A percentile compares a stretch with the other conserved stretches of the same genome.
phyloP scores from a whole-genome alignment of 2,113 vertebrate species.

The Onychorhynchus coronatus region DNA sequence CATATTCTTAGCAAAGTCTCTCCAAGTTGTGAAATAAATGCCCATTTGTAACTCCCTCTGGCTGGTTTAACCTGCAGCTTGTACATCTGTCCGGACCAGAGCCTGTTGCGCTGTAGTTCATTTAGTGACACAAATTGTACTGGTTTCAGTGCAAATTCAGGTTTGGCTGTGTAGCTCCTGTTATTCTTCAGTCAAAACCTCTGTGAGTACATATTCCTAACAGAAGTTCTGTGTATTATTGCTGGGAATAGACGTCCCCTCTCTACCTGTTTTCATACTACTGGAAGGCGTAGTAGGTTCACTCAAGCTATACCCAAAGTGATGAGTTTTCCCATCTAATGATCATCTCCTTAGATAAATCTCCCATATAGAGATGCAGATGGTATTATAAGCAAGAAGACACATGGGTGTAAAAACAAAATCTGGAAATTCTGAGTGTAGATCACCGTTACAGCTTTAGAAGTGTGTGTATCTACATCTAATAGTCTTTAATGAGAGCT shows the following conservation, averaged over 20 bases:
- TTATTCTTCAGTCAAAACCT: background rate
- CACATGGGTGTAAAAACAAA: background rate
- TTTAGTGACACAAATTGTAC: background rate
- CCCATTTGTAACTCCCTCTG: background rate
- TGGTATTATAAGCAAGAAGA: background rate
- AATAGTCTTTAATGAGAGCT: background rate
- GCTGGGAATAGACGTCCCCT: background rate
- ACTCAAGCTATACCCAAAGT: background rate
- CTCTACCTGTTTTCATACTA: background rate
- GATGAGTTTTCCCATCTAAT: background rate
- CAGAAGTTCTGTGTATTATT: background rate
- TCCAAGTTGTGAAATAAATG: background rate
- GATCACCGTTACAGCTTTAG: background rate
- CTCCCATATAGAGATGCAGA: background rate
- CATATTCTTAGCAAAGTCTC: background rate
- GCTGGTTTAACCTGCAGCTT: background rate
- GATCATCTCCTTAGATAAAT: background rate
- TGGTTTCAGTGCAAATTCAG: background rate
- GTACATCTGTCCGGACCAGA: background rate
- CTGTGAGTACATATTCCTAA: fast-evolving
- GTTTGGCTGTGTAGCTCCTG: background rate
- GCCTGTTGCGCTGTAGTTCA: background rate
- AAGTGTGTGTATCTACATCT: background rate
- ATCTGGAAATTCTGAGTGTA: background rate
- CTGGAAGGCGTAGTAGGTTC: background rate